Base-by-base conservation (phyloP, 1,140 invertebrate species). In the Scaptodrosophila lebanonensis region DNA sequence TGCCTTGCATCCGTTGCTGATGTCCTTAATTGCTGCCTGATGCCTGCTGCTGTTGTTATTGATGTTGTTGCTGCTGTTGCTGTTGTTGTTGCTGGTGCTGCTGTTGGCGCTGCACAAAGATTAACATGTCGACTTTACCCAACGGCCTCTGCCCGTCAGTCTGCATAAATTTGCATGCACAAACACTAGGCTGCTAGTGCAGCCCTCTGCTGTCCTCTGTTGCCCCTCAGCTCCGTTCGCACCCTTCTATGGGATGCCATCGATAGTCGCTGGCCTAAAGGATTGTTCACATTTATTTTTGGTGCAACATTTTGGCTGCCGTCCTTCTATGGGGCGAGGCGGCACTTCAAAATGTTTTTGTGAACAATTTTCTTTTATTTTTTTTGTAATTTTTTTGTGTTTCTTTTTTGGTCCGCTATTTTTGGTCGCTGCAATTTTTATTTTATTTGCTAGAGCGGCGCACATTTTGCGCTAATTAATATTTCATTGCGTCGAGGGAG, bases 21-120 rank as follows among this genome's bases (percentile, higher is more conserved):
- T 73, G 73, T 79, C 73, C 73, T 82, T 73, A 79, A 79, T 79
- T 82, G 75, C 73, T 73, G 64, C 73, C 47, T n/a, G n/a, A n/a
- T n/a, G 64, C 54, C 54, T 40, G 47, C 32, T 32, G 45, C 22
- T 51, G 53, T 44, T 53, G 43, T 61, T 61, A 51, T 38, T 52
- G 8, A n/a, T 33, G 17, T 11, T 13, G 13, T 39, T 51, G 27
- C 13, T 42, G 62, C 52, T 20, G 18, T 38, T 49, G 25, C 35
- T 16, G 9, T 39, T 15, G 39, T 33, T 11, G 44, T 27, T 16
- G 12, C 32, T 58, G 67, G 25, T 38, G 44, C 35, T 59, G 42
- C 33, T n/a, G n/a, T 53, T 25, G 30, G 36, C 6, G n/a, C n/a
- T n/a, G n/a, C n/a, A n/a, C n/a, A n/a, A 15, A 49, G 65, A 22